These are phyloP conservation scores for Luehdorfia chinensis DNA, from an alignment of 1,140 invertebrate species.

Conservation along the genomic window DNA sequence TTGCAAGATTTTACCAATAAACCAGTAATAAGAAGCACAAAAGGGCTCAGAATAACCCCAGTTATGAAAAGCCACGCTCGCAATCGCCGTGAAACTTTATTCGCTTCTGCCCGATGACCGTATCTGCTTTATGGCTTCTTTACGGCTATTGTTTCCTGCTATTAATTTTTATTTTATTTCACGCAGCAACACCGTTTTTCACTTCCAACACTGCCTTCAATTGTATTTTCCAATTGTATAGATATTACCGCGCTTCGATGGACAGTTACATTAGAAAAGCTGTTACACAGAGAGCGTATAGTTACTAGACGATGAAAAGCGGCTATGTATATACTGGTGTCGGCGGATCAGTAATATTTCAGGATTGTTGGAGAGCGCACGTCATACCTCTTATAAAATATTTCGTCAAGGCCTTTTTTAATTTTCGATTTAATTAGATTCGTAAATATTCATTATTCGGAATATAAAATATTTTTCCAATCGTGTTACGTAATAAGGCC, in stretches of 20 bases:
- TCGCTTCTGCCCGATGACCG: conserved; percentile 31
- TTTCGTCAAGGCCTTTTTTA: background rate
- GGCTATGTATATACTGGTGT: conserved; percentile 27
- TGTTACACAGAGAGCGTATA: conserved; percentile 18
- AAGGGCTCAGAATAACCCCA: conserved; percentile 7
- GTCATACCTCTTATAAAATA: conserved; percentile 18
- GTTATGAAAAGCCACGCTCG: conserved; percentile 27
- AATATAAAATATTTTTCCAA: background rate
- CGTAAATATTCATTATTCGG: too few relatives aligned
- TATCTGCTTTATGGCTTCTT: conserved; percentile 38
- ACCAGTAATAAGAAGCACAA: conserved; percentile 14
- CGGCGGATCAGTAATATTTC: conserved; percentile 52
- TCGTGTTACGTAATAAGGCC: background rate
- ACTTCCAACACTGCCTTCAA: conserved; percentile 22
- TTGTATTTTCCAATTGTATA: background rate
- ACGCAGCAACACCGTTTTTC: conserved; percentile 18
- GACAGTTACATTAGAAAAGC: conserved; percentile 22
- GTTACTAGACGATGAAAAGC: conserved; percentile 23
- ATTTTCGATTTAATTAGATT: conserved; percentile 3
- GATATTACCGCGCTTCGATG: conserved; percentile 24
- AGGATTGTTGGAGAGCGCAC: conserved; percentile 35
- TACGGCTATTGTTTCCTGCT: conserved; percentile 35
- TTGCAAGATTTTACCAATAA: conserved; percentile 13
- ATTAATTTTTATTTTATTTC: conserved; percentile 28
- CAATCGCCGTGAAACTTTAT: conserved; percentile 29